A percentile compares a stretch with the other conserved stretches of the same genome.
Evolutionary conservation across 1,140 invertebrate species (phyloP).

Genomic region (Temnothorax curvispinosus): DNA sequence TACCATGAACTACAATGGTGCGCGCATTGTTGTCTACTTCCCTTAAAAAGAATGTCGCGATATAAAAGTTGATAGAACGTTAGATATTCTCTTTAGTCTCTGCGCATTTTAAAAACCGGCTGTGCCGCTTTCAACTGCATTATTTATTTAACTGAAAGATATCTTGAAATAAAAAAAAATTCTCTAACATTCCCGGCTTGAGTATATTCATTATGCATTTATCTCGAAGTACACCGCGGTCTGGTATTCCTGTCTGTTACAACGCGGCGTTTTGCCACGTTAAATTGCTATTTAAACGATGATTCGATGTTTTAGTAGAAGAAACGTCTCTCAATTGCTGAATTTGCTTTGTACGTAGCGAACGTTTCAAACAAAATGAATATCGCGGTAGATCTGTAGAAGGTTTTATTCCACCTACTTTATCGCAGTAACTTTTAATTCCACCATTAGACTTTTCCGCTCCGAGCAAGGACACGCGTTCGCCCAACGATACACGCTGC

Average conservation of each 20-base stretch:
- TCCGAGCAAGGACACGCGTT: neutral
- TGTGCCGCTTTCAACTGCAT: neutral
- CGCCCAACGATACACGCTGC: neutral
- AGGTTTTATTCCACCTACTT: neutral
- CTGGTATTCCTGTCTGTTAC: neutral
- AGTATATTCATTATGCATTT: slow-evolving; percentile 37
- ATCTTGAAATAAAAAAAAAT: slow-evolving; percentile 17
- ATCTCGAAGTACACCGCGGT: neutral
- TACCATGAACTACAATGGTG: neutral
- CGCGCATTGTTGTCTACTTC: neutral
- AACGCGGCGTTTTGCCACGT: neutral
- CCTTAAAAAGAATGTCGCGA: neutral
- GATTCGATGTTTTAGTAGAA: neutral
- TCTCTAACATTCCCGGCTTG: neutral
- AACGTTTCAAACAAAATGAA: neutral
- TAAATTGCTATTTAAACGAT: slow-evolving; percentile 4
- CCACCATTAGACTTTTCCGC: neutral
- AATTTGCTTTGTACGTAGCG: neutral
- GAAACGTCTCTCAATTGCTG: neutral
- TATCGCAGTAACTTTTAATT: neutral
- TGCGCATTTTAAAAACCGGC: slow-evolving; percentile 16
- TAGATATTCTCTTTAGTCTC: slow-evolving; percentile 26
- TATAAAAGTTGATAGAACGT: neutral
- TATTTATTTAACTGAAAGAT: slow-evolving; percentile 40
- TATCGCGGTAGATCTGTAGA: neutral